Conservation (phyloP, 2,797 vertebrate species). For the Sorex maritimensis region DNA sequence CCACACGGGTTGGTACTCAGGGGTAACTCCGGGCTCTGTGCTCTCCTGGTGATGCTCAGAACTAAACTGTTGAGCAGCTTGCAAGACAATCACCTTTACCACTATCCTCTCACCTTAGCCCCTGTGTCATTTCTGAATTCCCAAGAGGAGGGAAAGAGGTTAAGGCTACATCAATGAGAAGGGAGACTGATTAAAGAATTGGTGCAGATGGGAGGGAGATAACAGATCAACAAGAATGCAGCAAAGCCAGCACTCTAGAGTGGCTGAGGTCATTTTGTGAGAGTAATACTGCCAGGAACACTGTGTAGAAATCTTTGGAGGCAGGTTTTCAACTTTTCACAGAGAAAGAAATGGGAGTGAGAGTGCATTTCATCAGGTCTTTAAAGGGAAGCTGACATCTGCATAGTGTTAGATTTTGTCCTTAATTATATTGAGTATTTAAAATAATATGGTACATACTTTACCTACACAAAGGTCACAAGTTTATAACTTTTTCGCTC, state of each 20-base stretch:
- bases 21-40: too few species aligned
- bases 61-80: too few species aligned
- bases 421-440: conserved; percentile 41
- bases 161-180: neutral
- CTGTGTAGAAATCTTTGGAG: neutral
- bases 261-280: neutral
- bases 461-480: conserved; percentile 63
- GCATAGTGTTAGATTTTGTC: conserved; percentile 53
- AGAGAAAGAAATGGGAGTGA: neutral
- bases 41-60: too few species aligned
- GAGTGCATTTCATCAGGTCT: neutral
- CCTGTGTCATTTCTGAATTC: neutral
- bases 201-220: neutral
- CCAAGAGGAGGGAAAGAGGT: neutral
- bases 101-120: too few species aligned
- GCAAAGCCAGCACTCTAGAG: neutral
- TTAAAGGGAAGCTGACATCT: conserved; percentile 22
- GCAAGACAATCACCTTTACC: too few species aligned
- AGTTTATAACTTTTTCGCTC: conserved; percentile 37
- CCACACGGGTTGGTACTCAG: too few species aligned
- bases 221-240: neutral
- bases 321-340: neutral
- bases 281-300: neutral
- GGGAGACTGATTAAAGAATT: conserved; percentile 14
- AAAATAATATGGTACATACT: conserved; percentile 31